A percentile compares a stretch with the other conserved stretches of the same genome.
phyloP scores from a whole-genome alignment of 2,888 invertebrate species.

The Leptopterna dolabrata region DNA sequence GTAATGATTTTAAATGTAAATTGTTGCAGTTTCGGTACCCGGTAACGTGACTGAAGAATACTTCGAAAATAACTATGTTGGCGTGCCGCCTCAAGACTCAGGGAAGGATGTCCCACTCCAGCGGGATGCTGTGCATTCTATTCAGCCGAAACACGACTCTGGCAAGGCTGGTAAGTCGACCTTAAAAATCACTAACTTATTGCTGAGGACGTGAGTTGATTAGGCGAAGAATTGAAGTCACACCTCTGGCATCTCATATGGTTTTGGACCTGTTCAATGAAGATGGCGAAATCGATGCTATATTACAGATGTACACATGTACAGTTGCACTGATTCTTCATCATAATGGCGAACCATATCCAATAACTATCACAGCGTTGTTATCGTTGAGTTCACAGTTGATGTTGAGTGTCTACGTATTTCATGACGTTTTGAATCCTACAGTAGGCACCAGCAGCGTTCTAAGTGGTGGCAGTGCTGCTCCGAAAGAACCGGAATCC shows the following conservation, averaged over 20 bases:
- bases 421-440: neutral
- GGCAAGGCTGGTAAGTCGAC: slow-evolving; percentile 53
- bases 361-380: too few relatives aligned
- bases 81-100: slow-evolving; percentile 68
- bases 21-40: slow-evolving; percentile 70
- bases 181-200: neutral
- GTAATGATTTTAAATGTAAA: neutral
- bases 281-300: too few relatives aligned
- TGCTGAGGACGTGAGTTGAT: neutral
- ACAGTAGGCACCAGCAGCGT: slow-evolving; percentile 43
- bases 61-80: slow-evolving; percentile 66
- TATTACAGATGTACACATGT: too few relatives aligned
- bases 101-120: slow-evolving; percentile 75
- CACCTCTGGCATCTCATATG: too few relatives aligned
- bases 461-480: slow-evolving; percentile 30
- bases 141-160: slow-evolving; percentile 71
- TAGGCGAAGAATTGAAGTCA: too few relatives aligned
- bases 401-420: too few relatives aligned
- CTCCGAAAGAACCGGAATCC: slow-evolving; percentile 57
- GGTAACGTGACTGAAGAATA: slow-evolving; percentile 76
- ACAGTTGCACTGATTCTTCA: too few relatives aligned
- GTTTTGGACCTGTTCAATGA: too few relatives aligned
- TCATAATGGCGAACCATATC: too few relatives aligned
- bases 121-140: slow-evolving; percentile 76
- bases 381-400: too few relatives aligned